phyloP scores from a whole-genome alignment of 2,113 vertebrate species.

The Triplophysa siluroides region DNA sequence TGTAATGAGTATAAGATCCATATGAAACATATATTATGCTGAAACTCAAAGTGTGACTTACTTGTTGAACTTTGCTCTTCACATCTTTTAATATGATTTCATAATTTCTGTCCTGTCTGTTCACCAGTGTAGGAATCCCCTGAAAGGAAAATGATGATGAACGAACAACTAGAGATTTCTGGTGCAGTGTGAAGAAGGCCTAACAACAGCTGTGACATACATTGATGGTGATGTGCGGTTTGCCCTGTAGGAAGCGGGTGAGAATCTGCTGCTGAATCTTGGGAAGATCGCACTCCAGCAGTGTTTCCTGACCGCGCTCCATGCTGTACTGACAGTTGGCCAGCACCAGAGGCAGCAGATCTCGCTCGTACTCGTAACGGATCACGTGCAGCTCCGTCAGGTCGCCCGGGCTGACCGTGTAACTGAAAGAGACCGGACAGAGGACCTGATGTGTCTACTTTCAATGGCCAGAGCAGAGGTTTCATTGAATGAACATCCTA shows the following conservation, averaged over 20 bases:
- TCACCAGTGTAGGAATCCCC: constrained; percentile 90
- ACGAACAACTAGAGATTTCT: too few relatives aligned
- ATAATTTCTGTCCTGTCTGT: constrained; percentile 86
- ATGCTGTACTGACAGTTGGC: constrained; percentile 93
- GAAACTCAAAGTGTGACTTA: constrained; percentile 59
- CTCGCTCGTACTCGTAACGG: constrained; percentile 85
- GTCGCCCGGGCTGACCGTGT: constrained; percentile 81
- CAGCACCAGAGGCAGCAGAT: constrained; percentile 86
- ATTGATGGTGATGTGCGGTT: constrained; percentile 81
- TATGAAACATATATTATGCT: too few relatives aligned
- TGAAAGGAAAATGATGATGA: constrained; percentile 54
- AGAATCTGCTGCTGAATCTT: constrained; percentile 89
- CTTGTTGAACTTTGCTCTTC: constrained; percentile 82
- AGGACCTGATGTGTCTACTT: too few relatives aligned
- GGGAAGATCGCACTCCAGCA: constrained; percentile 85
- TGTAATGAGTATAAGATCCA: too few relatives aligned
- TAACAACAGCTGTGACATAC: constrained; percentile 66
- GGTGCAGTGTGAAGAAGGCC: too few relatives aligned
- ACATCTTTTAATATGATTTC: constrained; percentile 84
- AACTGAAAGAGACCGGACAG: constrained; percentile 74
- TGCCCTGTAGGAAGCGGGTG: constrained; percentile 87
- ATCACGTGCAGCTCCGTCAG: constrained; percentile 89
- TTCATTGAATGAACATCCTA: too few relatives aligned
- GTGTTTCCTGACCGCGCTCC: constrained; percentile 80
- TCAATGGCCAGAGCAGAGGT: too few relatives aligned